These are phyloP conservation scores for Drosophila micromelanica DNA, from an alignment of 1,140 invertebrate genomes.

Conservation along the genomic window DNA sequence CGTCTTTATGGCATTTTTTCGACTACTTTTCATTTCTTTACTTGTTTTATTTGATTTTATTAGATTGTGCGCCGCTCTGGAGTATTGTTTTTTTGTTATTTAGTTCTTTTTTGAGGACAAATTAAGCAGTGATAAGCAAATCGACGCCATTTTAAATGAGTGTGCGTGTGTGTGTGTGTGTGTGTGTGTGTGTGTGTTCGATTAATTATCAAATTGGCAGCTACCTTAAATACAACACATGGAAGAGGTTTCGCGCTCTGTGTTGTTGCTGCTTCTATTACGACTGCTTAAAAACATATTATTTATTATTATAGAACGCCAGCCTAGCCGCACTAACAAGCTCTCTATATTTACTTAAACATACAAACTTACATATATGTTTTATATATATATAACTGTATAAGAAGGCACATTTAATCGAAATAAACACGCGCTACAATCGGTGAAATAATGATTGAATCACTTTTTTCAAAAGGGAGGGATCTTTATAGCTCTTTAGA, in stretches of 20 bases:
- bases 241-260: not conserved
- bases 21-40: conserved; percentile 36
- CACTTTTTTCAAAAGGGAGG: not conserved
- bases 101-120: conserved; percentile 39
- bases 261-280: conserved; percentile 26
- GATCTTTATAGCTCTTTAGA: not conserved
- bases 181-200: conserved; percentile 44
- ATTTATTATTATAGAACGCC: conserved; percentile 60
- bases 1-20: conserved; percentile 24
- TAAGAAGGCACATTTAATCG: conserved; percentile 60
- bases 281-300: conserved; percentile 61
- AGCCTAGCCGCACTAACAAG: conserved; percentile 13
- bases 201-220: conserved; percentile 73
- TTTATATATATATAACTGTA: conserved; percentile 28
- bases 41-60: conserved; percentile 34
- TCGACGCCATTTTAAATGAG: conserved; percentile 57
- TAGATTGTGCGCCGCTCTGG: conserved; percentile 49
- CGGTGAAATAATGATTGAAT: conserved; percentile 49
- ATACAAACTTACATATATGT: conserved; percentile 5
- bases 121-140: conserved; percentile 67
- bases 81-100: conserved; percentile 27
- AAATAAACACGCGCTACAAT: conserved; percentile 62
- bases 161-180: not conserved
- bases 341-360: not conserved
- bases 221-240: conserved; percentile 49